Evolutionary conservation across 2,888 invertebrate species (phyloP).

Genomic region (Perizoma affinitatum): DNA sequence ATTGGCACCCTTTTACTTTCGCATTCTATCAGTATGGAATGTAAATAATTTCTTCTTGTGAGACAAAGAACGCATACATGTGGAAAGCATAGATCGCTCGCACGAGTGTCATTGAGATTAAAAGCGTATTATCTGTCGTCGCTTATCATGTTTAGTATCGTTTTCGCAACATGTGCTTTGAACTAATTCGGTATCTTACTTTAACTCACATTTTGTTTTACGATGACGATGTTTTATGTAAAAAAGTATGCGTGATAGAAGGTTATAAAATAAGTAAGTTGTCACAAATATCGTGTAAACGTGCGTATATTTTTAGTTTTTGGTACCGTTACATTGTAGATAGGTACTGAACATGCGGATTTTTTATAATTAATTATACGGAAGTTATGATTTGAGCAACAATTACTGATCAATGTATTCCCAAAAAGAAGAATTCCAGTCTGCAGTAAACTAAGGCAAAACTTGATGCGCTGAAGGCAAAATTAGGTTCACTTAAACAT

Average conservation of each 20-base stretch:
- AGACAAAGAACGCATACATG: background rate
- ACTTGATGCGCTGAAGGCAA: too few species aligned
- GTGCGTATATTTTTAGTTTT: background rate
- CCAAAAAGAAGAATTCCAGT: too few species aligned
- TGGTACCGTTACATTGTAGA: background rate
- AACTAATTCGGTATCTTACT: background rate
- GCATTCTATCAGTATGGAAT: too few species aligned
- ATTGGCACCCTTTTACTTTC: background rate
- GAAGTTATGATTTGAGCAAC: background rate
- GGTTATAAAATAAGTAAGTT: constrained; percentile 15
- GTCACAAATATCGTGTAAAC: background rate
- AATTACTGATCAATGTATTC: too few species aligned
- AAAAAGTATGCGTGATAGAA: background rate
- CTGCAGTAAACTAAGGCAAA: too few species aligned
- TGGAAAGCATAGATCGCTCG: background rate
- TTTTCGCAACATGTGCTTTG: constrained; percentile 30
- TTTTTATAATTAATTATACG: too few species aligned
- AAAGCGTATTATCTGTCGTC: constrained; percentile 48
- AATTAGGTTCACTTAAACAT: too few species aligned
- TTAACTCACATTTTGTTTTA: too few species aligned
- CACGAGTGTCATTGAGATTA: constrained; percentile 26
- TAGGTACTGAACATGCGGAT: too few species aligned
- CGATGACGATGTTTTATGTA: too few species aligned
- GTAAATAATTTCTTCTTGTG: too few species aligned
- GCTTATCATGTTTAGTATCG: constrained; percentile 39